phyloP scores from a whole-genome alignment of 1,140 invertebrate genomes.

The Caenorhabditis remanei region DNA sequence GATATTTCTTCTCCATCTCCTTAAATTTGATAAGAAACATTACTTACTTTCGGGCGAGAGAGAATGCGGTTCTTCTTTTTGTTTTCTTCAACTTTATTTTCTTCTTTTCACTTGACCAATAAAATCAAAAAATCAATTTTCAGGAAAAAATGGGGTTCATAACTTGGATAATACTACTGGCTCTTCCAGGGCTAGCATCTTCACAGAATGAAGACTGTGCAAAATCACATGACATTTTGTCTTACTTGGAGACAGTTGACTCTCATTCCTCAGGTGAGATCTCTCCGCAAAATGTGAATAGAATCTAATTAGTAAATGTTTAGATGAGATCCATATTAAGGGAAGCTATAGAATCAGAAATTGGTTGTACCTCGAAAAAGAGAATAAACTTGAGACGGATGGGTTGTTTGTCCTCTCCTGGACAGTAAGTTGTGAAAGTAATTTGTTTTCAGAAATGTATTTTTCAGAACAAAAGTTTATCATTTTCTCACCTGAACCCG shows the following conservation, averaged over 20 bases:
- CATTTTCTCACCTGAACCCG: background rate
- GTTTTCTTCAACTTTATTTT: slow-evolving; percentile 4
- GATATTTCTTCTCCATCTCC: background rate
- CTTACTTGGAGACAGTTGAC: no score
- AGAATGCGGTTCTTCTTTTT: slow-evolving; percentile 13
- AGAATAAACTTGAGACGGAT: background rate
- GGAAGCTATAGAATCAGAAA: background rate
- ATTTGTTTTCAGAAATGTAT: no score
- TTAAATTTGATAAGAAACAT: slow-evolving; percentile 48
- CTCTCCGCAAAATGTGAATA: no score
- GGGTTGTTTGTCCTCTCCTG: background rate
- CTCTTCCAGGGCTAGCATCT: no score
- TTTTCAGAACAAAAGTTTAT: background rate
- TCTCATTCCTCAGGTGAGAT: no score
- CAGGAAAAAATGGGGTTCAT: no score
- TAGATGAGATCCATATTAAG: background rate
- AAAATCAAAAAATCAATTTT: no score
- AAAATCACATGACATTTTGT: no score
- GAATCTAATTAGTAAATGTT: background rate
- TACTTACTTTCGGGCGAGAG: background rate
- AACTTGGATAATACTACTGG: no score
- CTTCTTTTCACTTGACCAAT: background rate
- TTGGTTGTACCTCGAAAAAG: background rate
- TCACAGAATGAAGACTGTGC: no score
- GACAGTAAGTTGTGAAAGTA: background rate